Conservation (phyloP, 2,888 invertebrate genomes). For the Petrolisthes cinctipes region DNA sequence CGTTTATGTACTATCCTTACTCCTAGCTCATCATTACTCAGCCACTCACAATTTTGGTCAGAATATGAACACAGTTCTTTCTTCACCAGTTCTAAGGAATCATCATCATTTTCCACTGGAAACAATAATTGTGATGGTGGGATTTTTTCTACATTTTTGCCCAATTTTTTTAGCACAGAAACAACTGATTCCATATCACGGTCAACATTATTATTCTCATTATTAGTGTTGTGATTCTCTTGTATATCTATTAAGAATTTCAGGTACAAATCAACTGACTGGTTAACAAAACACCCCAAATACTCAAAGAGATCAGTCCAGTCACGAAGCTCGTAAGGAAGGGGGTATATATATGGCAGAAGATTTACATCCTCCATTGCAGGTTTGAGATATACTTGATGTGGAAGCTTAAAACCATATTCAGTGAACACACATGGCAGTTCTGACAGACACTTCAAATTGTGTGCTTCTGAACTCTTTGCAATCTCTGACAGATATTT, state of each 20-base stretch:
- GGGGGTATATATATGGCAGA: constrained; percentile 27
- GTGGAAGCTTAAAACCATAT: constrained; percentile 2
- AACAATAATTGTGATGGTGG: constrained; percentile 6
- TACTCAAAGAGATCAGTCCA: background rate
- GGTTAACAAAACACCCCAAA: constrained; percentile 22
- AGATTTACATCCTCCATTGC: constrained; percentile 9
- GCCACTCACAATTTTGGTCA: constrained; percentile 18
- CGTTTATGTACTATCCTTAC: constrained; percentile 29
- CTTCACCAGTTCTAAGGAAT: constrained; percentile 21
- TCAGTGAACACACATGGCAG: constrained; percentile 27
- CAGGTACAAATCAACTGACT: constrained; percentile 14
- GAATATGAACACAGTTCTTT: constrained; percentile 23
- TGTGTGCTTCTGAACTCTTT: background rate
- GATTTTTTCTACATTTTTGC: background rate
- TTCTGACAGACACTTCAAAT: background rate
- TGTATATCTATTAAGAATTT: constrained; percentile 16
- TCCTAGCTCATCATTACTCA: constrained; percentile 32
- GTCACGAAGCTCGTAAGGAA: constrained; percentile 30
- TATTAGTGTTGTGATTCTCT: background rate
- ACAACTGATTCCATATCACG: constrained; percentile 19
- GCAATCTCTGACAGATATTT: background rate
- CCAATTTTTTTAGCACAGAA: constrained; percentile 30
- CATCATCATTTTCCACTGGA: constrained; percentile 29
- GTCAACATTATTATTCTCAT: background rate
- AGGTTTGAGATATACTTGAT: constrained; percentile 8